Base-by-base conservation (phyloP, 1,140 invertebrate genomes). In the Ceratosolen fusciceps region DNA sequence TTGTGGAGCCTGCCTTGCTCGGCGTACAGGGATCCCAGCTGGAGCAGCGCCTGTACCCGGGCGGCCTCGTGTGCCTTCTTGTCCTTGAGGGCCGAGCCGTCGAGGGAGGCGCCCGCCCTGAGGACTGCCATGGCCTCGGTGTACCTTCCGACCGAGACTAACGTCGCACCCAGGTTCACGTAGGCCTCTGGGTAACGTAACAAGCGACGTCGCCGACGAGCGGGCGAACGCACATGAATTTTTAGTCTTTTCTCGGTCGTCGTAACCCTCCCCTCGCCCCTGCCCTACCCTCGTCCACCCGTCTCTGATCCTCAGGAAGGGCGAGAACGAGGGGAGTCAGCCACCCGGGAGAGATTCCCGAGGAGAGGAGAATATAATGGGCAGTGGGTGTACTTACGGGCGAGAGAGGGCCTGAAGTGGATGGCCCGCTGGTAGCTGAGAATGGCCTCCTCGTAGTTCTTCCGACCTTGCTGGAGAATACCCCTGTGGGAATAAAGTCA, bases 371-470 rank as follows among this genome's bases (percentile, higher is more conserved):
- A n/a, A n/a, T n/a, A n/a, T n/a, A n/a, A n/a, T n/a, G n/a, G n/a
- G n/a, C n/a, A 74, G 43, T 21, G 26, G 43, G 34, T 43, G 74
- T 79, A 96, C 96, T 96, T 92, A 99, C 97, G 93, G 88, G 97
- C 97, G 90, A 99, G 93, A 80, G 96, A 96, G 70, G 97, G 97
- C 88, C 98, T 93, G 90, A 96, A 99, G 87, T 96, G 94, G 86
- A 99, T 98, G 47, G 98, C 98, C 77, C 94, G 93, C 88, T 96
- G 94, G 90, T 98, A 99, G 89, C 96, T 97, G 86, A 95, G 92
- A 82, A 99, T 94, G 62, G 98, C 97, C 87, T 98, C 96, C 83
- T 96, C 93, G 86, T 95, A 95, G 84, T 96, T 92, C 84, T 95
- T 94, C 91, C 96, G 94, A 83, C 97, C 96, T 91, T 98, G 97